Base-by-base conservation (phyloP, 2,113 vertebrate species). In the Xiphophorus maculatus region DNA sequence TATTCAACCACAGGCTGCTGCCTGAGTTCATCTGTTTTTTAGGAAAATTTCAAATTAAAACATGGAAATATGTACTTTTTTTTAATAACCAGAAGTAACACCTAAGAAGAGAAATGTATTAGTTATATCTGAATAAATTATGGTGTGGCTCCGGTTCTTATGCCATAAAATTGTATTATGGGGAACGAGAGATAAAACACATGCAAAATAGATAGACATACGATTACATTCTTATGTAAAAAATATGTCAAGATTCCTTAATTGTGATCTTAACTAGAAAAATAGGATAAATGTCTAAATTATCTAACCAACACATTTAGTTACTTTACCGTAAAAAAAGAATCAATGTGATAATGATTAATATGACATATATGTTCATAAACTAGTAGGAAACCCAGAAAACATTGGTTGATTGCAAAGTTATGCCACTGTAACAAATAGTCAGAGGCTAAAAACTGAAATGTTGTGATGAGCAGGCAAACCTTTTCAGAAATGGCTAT, bases 11-110 rank as follows among this genome's bases (percentile, higher is more conserved):
- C 51, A 73, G 17, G 19, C 48, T 68, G 54, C 42, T 40, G 35
- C 66, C 4, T 63, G 19, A 12, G 25, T 70, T 62, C 30, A 35
- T 74, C 54, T 73, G 40, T 60, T 58, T 58, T 58, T 25, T 67
- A 40, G 76, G 32, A 44, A 65, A 33, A 40, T 51, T 69, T 22
- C 62, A 29, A 63, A 58, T 25, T n/a, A 58, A 58, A 58, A 58
- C 51, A 58, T 35, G 15, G 14, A 69, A 76, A 76, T 61, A 69
- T 42, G 22, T 28, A 60, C 29, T 42, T 63, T 14, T 32, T 4
- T 32, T 32, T 32, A 9, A 54, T 54, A 58, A 58, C 22, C 51
- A 58, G 51, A 3, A 58, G 3, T 58, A 58, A 10, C 25, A n/a
- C 22, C 22, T n/a, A 58, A 25, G 25, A 58, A 58, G 6, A 54